A percentile compares a stretch with the other conserved stretches of the same genome.
phyloP scores from a whole-genome alignment of 2,797 vertebrate genomes.

The Paramormyrops hopkinsi region DNA sequence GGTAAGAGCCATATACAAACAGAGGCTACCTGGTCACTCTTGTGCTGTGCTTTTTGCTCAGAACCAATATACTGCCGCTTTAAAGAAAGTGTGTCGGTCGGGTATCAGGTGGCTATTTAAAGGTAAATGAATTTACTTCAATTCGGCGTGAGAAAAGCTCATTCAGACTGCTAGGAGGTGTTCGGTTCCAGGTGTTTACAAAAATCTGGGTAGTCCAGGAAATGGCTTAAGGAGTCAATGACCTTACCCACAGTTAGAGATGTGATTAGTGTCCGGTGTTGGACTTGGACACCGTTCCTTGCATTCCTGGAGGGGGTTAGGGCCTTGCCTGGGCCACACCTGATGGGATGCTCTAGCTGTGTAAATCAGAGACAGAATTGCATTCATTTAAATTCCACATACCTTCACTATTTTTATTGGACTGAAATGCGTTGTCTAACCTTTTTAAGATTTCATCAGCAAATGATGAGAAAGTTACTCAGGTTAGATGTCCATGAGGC shows the following conservation, averaged over 20 bases:
- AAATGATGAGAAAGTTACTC: neutral
- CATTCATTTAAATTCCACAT: neutral
- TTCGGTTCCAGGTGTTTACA: neutral
- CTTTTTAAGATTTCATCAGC: neutral
- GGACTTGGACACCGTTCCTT: neutral
- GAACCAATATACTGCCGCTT: neutral
- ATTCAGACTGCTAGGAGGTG: neutral
- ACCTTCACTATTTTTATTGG: too few species aligned
- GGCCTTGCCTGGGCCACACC: neutral
- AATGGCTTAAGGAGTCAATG: neutral
- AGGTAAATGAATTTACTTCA: neutral
- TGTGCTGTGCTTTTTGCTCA: neutral
- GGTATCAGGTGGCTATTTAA: neutral
- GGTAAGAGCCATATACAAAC: neutral
- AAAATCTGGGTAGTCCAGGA: neutral
- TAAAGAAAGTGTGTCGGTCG: neutral
- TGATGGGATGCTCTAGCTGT: neutral
- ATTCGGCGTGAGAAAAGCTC: neutral
- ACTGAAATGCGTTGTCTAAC: neutral
- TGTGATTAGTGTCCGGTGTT: conserved; percentile 18
- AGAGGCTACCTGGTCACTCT: too few species aligned
- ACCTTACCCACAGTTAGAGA: conserved; percentile 3
- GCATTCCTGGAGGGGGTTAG: neutral
- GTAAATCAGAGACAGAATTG: neutral
- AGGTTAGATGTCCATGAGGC: neutral